Base-by-base conservation (phyloP, 2,113 vertebrate genomes). In the Forbesichthys agassizii region DNA sequence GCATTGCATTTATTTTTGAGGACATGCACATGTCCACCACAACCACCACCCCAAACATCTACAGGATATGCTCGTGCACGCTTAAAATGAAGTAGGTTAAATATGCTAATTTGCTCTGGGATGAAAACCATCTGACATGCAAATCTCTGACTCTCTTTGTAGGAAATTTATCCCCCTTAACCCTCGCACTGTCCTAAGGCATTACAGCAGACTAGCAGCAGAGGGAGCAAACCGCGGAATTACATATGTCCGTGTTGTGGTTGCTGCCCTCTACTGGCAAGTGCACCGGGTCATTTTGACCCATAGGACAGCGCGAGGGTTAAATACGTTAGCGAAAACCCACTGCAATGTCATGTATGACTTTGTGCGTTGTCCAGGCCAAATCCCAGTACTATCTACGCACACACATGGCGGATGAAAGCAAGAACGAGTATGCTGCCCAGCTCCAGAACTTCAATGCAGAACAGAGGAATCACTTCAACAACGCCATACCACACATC, bases 341-440 rank as follows among this genome's bases (percentile, higher is more conserved):
- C 52, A 2, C 52, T 53, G 9, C 49, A 52, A 11, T 14, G 9
- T 52, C 11, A 52, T 3, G 13, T 14, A 1, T 52, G 27, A 54
- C 54, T 42, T 16, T 62, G 0, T 11, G 48, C 48, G 12, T 69
- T 61, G 54, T 49, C 56, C 66, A 99, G 98, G 96, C 98, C 48
- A 99, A 99, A 88, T 93, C 95, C 48, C 96, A 99, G 86, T 90
- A 96, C 77, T 96, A 98, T 90, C 83, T 96, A 58, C 95, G 96
- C 57, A 98, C 94, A 0, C 96, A 98, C 65, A 96, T 94, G 93
- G 96, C 95, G 7, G 97, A 99, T 60, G 97, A 99, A 85, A 98
- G 96, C 79, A 99, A 99, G 92, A 99, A 99, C 10, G 97, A 99
- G 71, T 99, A 99, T 60, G 98, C 98, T 3, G 95, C 97, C 64